These are phyloP conservation scores for Plumapathes pennacea DNA, from an alignment of 92 coral and sea anemone genomes.

Conservation along the genomic window DNA sequence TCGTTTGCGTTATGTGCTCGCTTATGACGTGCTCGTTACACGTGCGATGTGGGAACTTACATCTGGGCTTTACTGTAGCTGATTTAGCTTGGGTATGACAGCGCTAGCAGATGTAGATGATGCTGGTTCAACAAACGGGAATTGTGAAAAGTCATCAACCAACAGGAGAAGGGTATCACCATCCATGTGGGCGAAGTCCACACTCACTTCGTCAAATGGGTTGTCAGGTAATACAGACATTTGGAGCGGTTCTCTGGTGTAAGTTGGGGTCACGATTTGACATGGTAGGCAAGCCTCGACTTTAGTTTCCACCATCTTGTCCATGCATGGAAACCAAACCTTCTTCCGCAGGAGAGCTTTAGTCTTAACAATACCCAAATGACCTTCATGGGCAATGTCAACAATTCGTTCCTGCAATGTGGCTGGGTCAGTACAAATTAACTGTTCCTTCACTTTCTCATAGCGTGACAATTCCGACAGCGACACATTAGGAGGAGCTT, in stretches of 20 bases:
- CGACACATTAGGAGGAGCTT: conserved; percentile 13
- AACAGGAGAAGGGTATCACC: conserved; percentile 34
- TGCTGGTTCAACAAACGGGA: conserved; percentile 54
- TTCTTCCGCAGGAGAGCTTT: conserved; percentile 46
- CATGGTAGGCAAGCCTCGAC: conserved; percentile 37
- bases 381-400: conserved; percentile 60
- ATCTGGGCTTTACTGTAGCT: conserved; percentile 34
- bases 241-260: conserved; percentile 44
- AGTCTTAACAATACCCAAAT: conserved; percentile 46
- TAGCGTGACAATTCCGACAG: conserved; percentile 30
- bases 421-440: conserved; percentile 45
- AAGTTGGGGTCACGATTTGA: conserved; percentile 34
- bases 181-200: conserved; percentile 35
- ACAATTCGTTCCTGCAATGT: conserved; percentile 28
- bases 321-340: conserved; percentile 16
- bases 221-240: conserved; percentile 41
- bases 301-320: conserved; percentile 20
- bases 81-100: conserved; percentile 29
- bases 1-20: no score
- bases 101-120: conserved; percentile 42
- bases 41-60: no score
- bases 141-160: conserved; percentile 42
- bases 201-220: conserved; percentile 49
- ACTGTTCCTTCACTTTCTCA: conserved; percentile 30
- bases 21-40: no score